Base-by-base conservation (phyloP, 1,140 invertebrate species). In the Homalodisca vitripennis region DNA sequence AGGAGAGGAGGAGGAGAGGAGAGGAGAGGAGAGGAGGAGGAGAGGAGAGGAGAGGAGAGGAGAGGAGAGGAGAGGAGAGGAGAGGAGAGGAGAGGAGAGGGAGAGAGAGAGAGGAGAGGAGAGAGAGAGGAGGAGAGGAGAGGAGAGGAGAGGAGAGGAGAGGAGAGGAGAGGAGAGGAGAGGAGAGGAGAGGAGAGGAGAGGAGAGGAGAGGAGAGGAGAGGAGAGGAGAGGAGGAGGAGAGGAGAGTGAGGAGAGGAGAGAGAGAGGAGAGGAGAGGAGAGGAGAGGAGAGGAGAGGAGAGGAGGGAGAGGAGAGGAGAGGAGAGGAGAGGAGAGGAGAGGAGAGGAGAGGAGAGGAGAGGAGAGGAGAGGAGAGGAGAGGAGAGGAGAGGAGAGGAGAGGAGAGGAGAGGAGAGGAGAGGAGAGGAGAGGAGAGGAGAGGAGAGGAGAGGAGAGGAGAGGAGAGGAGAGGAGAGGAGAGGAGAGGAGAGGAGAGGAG, bases 1-100 rank as follows among this genome's bases (percentile, higher is more conserved):
- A 6, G 14, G 64, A 66, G 27, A 29, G 68, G 47, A 46, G 69
- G 70, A 67, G 69, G 41, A 48, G 48, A 67, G 34, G 55, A 60
- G 64, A 73, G 26, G 48, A 20, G 60, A 32, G 66, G 27, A 41
- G 70, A 73, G 65, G 66, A 68, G 67, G 67, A 68, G 48, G 3
- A 26, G 41, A 20, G 3, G 26, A 64, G 32, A 47, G 66, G 68
- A 53, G 68, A 60, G 70, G 66, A 26, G 34, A 71, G 34, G 29
- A 24, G 60, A 48, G 26, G 46, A 47, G 48, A 29, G 31, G 22
- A 47, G 53, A 71, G 66, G 47, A 63, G 55, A 68, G 47, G 53
- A 29, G 30, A 62, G 62, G 62, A 66, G 41, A 46, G 30, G 53
- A 27, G 20, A 57, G 41, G 60, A 67, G 70, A 62, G 32, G 34